Base-by-base conservation (phyloP, 1,140 invertebrate species). In the Oreohelix idahoensis region DNA sequence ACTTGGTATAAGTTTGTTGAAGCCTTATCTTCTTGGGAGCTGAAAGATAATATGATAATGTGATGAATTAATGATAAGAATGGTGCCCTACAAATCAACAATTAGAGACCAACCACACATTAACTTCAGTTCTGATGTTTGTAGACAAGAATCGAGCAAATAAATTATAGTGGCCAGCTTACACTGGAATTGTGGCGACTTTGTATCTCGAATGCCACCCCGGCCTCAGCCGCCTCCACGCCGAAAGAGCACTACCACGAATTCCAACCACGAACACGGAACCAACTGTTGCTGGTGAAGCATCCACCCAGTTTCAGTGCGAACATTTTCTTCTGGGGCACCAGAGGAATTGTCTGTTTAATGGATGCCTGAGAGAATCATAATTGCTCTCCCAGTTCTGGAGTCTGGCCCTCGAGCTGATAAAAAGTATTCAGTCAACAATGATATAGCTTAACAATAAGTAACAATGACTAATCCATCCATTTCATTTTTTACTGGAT, bases 331-430 rank as follows among this genome's bases (percentile, higher is more conserved):
- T 71, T 66, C 49, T 2, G 53, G 17, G 23, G 53, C 20, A n/a
- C n/a, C n/a, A n/a, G n/a, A n/a, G 1, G 45, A 10, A 35, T 15
- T 39, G 1, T 70, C 1, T 66, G 63, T 66, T 13, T n/a, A n/a
- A 17, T n/a, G 13, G 63, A 20, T 2, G n/a, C 23, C 36, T 74
- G 80, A 29, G 70, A 32, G 23, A 82, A n/a, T 10, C 80, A 82
- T 82, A 71, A 75, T 74, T 39, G 73, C 80, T 58, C 80, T 32
- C n/a, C 80, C 80, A 82, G 71, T 82, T 82, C 49, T 82, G 80
- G 80, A 82, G 20, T 82, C 80, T 26, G 80, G 71, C 17, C 80
- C 80, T 70, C n/a, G n/a, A n/a, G 35, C 79, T 81, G 79, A 35
- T 32, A 5, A 45, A 45, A 45, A 8, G 15, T 45, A 45, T n/a